Evolutionary conservation across 1,140 invertebrate genomes (phyloP).

Genomic region (Conus betulinus): DNA sequence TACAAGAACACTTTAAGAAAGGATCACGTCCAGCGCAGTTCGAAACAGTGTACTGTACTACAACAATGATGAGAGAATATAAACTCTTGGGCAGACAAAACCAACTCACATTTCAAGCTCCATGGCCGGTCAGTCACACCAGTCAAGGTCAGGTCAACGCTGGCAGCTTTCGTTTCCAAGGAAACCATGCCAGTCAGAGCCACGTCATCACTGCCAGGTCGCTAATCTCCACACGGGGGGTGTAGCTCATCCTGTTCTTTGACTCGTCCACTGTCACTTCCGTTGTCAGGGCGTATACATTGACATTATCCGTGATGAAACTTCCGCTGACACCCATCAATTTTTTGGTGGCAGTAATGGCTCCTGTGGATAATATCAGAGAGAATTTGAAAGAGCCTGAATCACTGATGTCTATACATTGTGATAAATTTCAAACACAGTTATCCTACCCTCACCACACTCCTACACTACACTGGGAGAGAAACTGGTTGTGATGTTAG

Average conservation of each 20-base stretch:
- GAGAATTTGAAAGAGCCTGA: too few relatives aligned
- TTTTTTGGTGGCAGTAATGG: conserved; percentile 15
- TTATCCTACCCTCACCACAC: too few relatives aligned
- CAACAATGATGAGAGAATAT: neutral
- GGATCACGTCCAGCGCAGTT: too few relatives aligned
- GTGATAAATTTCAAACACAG: too few relatives aligned
- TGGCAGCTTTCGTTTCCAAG: neutral
- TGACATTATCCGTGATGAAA: conserved; percentile 55
- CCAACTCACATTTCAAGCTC: conserved; percentile 59
- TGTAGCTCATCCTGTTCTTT: conserved; percentile 52
- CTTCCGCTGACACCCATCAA: conserved; percentile 28
- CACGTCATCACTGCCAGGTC: conserved; percentile 52
- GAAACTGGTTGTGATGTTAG: too few relatives aligned
- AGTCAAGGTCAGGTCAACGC: conserved; percentile 50
- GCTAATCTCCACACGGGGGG: conserved; percentile 59
- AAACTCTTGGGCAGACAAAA: neutral
- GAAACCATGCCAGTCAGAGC: conserved; percentile 48
- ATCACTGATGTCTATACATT: too few relatives aligned
- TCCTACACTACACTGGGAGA: too few relatives aligned
- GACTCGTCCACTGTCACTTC: conserved; percentile 55
- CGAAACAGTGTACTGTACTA: too few relatives aligned
- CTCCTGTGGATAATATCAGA: neutral
- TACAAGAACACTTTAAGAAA: too few relatives aligned
- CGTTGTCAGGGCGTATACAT: conserved; percentile 59
- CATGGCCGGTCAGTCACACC: conserved; percentile 56